Base-by-base conservation (phyloP, 2,888 invertebrate genomes). In the Sipunculus nudus region DNA sequence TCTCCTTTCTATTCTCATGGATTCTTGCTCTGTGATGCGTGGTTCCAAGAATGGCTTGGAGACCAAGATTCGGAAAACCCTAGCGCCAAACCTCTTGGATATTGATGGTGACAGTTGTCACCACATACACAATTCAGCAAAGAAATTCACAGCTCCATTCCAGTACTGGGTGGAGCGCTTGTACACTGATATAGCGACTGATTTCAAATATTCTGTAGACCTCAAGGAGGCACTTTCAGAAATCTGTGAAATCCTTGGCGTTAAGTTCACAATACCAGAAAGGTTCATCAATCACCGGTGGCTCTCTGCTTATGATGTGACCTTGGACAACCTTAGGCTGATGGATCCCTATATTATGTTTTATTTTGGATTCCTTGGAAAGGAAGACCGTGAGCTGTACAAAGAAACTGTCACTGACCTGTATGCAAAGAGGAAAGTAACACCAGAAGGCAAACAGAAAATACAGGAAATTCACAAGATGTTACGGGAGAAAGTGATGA, bases 21-120 rank as follows among this genome's bases (percentile, higher is more conserved):
- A 58, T 23, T 58, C 52, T 5, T 58, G 53, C 28, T 8, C 53
- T 29, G 58, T 58, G 8, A 58, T 52, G 53, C 26, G 52, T 2
- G 52, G 58, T 10, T 29, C 41, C 19, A 58, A 54, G 43, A 28
- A 40, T 38, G 58, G 58, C 2, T 19, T 58, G 8, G 58, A 58
- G 28, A 54, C 35, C 35, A 8, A 13, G 35, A 35, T 35, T 13
- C 35, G 35, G 10, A 35, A 35, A 13, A 13, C 8, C 8, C 8
- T 13, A 35, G 35, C 35, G 16, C 35, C 35, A 35, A 8, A 35
- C 35, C 35, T 35, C 16, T 35, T 35, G 35, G 35, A 35, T 13
- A 35, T 35, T 35, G 35, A 35, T 35, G 35, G 35, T 35, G 35
- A 35, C 16, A n/a, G n/a, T n/a, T n/a, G n/a, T n/a, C n/a, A n/a